phyloP scores from a whole-genome alignment of 2,888 invertebrate species.

The Drosophila hamatofila region DNA sequence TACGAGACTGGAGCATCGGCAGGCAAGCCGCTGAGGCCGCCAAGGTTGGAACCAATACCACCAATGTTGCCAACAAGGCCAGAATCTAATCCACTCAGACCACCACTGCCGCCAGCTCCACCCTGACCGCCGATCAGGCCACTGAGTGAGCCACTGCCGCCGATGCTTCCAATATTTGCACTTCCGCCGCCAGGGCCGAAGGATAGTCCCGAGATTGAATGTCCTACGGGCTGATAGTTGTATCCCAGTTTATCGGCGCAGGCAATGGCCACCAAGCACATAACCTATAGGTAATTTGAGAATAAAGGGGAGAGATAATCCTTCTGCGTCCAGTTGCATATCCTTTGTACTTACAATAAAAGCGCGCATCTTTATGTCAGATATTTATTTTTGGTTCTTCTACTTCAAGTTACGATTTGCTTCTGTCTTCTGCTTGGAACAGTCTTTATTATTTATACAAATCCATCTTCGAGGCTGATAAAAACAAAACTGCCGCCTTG shows the following conservation, averaged over 20 bases:
- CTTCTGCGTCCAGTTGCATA: not conserved
- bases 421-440: slow-evolving; percentile 66
- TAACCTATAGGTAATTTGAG: slow-evolving; percentile 40
- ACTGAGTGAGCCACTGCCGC: slow-evolving; percentile 18
- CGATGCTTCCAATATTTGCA: slow-evolving; percentile 21
- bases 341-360: slow-evolving; percentile 64
- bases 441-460: slow-evolving; percentile 80
- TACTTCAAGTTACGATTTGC: slow-evolving; percentile 60
- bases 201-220: slow-evolving; percentile 68
- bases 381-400: slow-evolving; percentile 59
- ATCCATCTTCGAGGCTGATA: slow-evolving; percentile 74
- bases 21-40: slow-evolving; percentile 25
- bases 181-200: slow-evolving; percentile 61
- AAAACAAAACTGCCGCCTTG: slow-evolving; percentile 69
- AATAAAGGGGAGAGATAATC: slow-evolving; percentile 16
- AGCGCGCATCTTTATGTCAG: slow-evolving; percentile 64
- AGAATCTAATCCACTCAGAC: slow-evolving; percentile 8
- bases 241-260: slow-evolving; percentile 79
- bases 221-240: slow-evolving; percentile 77
- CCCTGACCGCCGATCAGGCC: slow-evolving; percentile 2
- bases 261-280: slow-evolving; percentile 77
- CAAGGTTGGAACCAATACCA: not conserved
- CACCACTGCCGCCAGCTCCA: not conserved
- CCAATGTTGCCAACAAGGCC: not conserved
- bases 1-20: slow-evolving; percentile 54